Base-by-base conservation (phyloP, 2,113 vertebrate genomes). In the Erinaceus europaeus region DNA sequence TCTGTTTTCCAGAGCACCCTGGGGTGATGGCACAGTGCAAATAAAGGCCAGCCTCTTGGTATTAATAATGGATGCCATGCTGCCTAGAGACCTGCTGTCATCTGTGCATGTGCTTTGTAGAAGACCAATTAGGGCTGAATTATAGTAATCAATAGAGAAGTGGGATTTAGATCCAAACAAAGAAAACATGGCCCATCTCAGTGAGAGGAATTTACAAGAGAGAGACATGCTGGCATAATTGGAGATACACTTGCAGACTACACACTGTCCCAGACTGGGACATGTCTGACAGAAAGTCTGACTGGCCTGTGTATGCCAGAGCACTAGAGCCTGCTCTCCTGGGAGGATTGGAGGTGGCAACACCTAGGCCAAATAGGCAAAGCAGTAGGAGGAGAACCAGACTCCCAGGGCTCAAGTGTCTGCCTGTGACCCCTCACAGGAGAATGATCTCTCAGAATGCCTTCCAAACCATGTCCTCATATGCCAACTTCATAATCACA, bases 131-230 rank as follows among this genome's bases (percentile, higher is more conserved):
- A 97, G 91, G 88, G 75, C 71, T 96, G 96, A 97, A 95, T 97
- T 97, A 95, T 52, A 95, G 95, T 95, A 96, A 97, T 97, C 97
- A 97, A 97, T 97, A 95, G 83, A 96, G 86, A 87, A 95, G 90
- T 79, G 96, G 92, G 88, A 90, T 95, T 96, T 89, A 94, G 88
- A 94, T 84, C 53, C 71, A 92, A 88, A 78, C 86, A 93, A 94
- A 79, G 82, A 91, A 95, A 95, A 94, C 17, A 92, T 34, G 83
- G 50, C 50, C 88, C 85, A 57, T 90, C 93, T 84, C 92, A 52
- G 80, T 42, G 44, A 82, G 34, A 82, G 65, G 85, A 92, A 94
- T 71, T 91, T 95, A n/a, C n/a, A 61, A 75, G 77, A 87, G 86
- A 53, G 87, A 94, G 84, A 59, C 12, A 52, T 12, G 11, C 36